Percentiles rank a stretch among this genome's conserved stretches.
Conservation (phyloP, 2,113 vertebrate species). For the Sebastes schlegelii region DNA sequence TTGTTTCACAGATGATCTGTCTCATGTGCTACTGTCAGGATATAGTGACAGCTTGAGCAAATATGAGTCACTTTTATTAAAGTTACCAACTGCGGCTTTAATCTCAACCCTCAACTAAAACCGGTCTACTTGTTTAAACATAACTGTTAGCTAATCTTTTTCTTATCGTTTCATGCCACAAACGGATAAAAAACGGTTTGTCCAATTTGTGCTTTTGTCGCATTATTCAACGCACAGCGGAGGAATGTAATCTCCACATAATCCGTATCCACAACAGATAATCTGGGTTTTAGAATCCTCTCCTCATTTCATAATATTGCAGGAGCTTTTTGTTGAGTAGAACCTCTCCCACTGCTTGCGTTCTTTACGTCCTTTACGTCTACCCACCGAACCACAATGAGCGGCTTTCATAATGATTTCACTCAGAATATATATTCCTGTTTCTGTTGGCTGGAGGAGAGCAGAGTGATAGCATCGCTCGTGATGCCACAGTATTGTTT, state of each 20-base stretch:
- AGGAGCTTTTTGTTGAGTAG: slow-evolving; percentile 8
- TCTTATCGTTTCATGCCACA: background rate
- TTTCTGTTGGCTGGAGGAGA: slow-evolving; percentile 5
- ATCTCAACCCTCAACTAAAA: slow-evolving; percentile 1
- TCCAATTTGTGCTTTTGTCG: slow-evolving; percentile 16
- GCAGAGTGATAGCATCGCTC: slow-evolving; percentile 42
- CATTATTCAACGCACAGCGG: background rate
- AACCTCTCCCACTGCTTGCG: background rate
- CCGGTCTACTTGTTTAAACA: slow-evolving; percentile 13
- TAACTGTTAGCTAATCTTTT: slow-evolving; percentile 23
- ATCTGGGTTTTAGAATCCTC: slow-evolving; percentile 26
- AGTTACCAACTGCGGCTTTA: background rate
- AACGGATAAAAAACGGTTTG: background rate
- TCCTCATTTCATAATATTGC: slow-evolving; percentile 31
- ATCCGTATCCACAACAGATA: slow-evolving; percentile 31
- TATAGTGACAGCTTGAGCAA: no score
- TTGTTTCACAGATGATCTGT: no score
- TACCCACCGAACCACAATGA: slow-evolving; percentile 15
- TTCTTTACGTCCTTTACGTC: slow-evolving; percentile 9
- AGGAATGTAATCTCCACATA: slow-evolving; percentile 40
- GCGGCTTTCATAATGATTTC: slow-evolving; percentile 16
- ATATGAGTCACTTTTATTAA: no score
- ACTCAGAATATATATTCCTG: background rate
- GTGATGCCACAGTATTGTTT: slow-evolving; percentile 54
- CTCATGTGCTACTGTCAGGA: no score